Evolutionary conservation across 2,113 vertebrate species (phyloP), one percentile per base, ranked within the genome.

Genomic region (Hippocampus abdominalis): DNA sequence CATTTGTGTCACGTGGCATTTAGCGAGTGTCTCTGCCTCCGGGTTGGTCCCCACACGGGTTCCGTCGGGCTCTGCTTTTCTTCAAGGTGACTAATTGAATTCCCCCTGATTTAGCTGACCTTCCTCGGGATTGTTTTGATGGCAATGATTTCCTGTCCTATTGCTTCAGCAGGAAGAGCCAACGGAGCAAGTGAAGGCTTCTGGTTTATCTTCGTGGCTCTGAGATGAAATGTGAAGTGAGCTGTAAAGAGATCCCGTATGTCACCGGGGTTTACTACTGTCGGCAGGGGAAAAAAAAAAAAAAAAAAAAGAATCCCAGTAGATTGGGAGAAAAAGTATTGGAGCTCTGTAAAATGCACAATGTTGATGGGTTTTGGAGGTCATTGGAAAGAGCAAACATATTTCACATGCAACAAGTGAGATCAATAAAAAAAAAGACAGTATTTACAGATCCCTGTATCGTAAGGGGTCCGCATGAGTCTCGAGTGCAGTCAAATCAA

Each of bases 121-220:
- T 96, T 94, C 94, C 88, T 91, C 88, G 87, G 91, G 93, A 91
- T 89, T 93, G 91, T 93, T 96, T 94, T 93, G 89, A 91, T 79
- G 92, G 75, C 92, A 96, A 95, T 92, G 95, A 96, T 96, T 97
- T 97, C 89, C 94, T 96, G 94, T 97, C 95, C 88, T 86, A 91
- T 93, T 89, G 88, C 86, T 84, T 96, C 91, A 92, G 89, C 88
- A 88, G 64, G 88, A 71, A 76, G 87, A 86, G 86, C 79, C 87
- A 88, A 90, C 87, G 89, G 87, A 89, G 81, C 80, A 81, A 84
- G 85, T 72, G 79, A 18, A 78, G 66, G 42, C 86, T 83, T 77
- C 86, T 91, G 77, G 87, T 93, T 90, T 89, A 86, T 84, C 80
- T 90, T 69, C 84, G 85, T 75, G 73, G 78, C 82, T 80, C 86